Evolutionary conservation across 2,113 vertebrate genomes (phyloP).

Genomic region (Ptilonorhynchus violaceus): DNA sequence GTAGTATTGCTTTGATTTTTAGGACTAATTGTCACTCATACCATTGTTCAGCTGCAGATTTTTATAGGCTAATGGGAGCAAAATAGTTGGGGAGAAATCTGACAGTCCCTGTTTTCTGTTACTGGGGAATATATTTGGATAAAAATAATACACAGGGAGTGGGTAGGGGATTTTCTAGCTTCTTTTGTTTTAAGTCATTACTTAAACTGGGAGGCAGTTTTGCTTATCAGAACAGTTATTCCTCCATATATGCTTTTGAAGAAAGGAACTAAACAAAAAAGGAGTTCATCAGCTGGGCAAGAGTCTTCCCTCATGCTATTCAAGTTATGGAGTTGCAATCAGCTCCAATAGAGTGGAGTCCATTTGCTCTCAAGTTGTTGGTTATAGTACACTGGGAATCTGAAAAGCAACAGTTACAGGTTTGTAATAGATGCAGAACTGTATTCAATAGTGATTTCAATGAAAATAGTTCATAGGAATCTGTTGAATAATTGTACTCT

Average conservation of each 20-base stretch:
- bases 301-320: not conserved
- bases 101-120: not conserved
- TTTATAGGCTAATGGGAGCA: not conserved
- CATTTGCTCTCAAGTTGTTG: not conserved
- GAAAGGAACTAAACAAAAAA: not conserved
- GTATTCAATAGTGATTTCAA: not conserved
- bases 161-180: not conserved
- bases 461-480: not conserved
- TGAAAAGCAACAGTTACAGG: not conserved
- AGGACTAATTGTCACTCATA: not conserved
- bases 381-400: not conserved
- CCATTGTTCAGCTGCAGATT: not conserved
- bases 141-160: not conserved
- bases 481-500: not conserved
- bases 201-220: not conserved
- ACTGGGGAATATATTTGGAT: not conserved
- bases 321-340: fast-evolving
- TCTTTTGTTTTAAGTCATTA: not conserved
- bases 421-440: not conserved
- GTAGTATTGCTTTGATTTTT: not conserved
- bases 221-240: not conserved
- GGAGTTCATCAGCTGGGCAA: not conserved
- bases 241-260: not conserved
- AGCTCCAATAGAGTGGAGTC: not conserved
- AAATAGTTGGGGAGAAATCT: not conserved